These are phyloP conservation scores for Otolemur garnettii DNA, from an alignment of 2,113 vertebrate species.

Conservation along the genomic window DNA sequence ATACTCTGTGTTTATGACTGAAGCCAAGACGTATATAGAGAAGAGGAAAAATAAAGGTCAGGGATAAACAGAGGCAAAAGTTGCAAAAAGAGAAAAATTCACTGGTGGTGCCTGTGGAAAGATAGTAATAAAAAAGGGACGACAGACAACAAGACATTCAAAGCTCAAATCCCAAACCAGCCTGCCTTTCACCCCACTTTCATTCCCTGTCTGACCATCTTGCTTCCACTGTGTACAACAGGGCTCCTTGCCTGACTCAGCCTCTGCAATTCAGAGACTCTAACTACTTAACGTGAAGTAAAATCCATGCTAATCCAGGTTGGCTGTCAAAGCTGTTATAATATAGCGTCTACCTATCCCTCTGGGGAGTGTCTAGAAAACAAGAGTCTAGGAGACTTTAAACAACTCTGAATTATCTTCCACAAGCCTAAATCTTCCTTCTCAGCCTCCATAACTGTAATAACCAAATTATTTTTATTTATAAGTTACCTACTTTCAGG, in stretches of 20 bases:
- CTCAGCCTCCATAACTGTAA: neutral
- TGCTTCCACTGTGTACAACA: neutral
- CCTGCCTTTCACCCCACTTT: neutral
- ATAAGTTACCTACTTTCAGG: too few relatives aligned
- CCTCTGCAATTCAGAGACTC: neutral
- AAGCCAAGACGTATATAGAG: neutral
- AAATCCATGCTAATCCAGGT: neutral
- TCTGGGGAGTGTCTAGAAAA: neutral
- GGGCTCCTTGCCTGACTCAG: neutral
- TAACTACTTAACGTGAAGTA: neutral
- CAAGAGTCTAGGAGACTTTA: neutral
- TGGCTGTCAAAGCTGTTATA: neutral
- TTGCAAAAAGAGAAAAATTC: neutral
- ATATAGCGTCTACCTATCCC: neutral
- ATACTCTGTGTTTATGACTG: neutral
- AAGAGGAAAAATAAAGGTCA: neutral
- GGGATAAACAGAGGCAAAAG: neutral
- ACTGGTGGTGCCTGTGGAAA: neutral
- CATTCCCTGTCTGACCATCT: neutral
- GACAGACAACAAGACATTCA: too few relatives aligned
- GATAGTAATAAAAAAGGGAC: neutral
- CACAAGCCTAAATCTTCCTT: neutral
- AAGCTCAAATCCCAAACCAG: neutral
- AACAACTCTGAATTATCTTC: neutral
- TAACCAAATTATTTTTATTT: too few relatives aligned